Evolutionary conservation across 2,888 invertebrate species (phyloP).

Genomic region (Metallyticus violacea): DNA sequence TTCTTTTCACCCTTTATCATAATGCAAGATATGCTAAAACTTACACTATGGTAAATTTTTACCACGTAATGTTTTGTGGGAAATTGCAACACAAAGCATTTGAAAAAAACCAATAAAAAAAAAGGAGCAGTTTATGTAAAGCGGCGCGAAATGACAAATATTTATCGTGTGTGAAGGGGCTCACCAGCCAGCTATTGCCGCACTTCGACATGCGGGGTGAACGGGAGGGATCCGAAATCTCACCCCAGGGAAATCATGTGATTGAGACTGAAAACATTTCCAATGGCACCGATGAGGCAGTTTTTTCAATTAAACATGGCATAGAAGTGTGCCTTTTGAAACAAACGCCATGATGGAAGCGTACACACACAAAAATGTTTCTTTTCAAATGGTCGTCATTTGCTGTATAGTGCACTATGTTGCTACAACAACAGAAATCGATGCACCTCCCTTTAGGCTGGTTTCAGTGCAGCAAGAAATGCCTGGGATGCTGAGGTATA

Average conservation of each 20-base stretch:
- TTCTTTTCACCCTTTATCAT: too few species aligned
- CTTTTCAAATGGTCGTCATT: not conserved
- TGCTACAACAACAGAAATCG: not conserved
- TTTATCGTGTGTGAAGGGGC: not conserved
- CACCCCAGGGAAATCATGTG: conserved; percentile 42
- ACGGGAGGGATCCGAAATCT: conserved; percentile 36
- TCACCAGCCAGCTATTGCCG: too few species aligned
- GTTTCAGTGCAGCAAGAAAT: too few species aligned
- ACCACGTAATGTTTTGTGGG: too few species aligned
- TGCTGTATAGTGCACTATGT: not conserved
- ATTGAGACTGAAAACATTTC: conserved; percentile 37
- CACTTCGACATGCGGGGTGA: not conserved
- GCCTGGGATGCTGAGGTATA: too few species aligned
- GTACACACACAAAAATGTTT: not conserved
- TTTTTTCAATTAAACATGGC: conserved; percentile 29
- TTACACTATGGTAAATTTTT: too few species aligned
- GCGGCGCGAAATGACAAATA: not conserved
- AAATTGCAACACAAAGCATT: too few species aligned
- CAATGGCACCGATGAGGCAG: conserved; percentile 15
- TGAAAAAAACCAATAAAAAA: too few species aligned
- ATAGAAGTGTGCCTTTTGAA: not conserved
- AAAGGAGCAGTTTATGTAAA: not conserved
- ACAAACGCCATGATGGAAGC: not conserved
- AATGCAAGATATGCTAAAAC: too few species aligned
- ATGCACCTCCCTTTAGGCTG: not conserved